A percentile compares a stretch with the other conserved stretches of the same genome.
Evolutionary conservation across 2,888 invertebrate genomes (phyloP).

Genomic region (Zaprionus obscuricornis): DNA sequence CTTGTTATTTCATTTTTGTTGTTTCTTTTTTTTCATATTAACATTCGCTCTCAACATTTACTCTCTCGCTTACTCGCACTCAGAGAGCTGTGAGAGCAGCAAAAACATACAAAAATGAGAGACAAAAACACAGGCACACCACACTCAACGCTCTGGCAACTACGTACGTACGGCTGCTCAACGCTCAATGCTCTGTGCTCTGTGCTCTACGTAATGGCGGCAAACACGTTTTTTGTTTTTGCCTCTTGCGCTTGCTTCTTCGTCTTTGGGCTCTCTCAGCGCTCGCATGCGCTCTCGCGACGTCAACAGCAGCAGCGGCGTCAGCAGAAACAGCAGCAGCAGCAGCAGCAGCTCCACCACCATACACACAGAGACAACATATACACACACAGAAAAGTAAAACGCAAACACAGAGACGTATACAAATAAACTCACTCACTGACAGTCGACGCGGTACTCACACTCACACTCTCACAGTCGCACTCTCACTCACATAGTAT

Average conservation of each 20-base stretch:
- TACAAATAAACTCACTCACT: slow-evolving; percentile 32
- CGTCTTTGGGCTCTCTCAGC: slow-evolving; percentile 64
- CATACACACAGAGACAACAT: slow-evolving; percentile 19
- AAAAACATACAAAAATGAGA: too few relatives aligned
- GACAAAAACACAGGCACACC: background rate
- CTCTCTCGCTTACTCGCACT: slow-evolving; percentile 35
- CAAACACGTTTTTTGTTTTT: slow-evolving; percentile 76
- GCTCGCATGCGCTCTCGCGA: slow-evolving; percentile 71
- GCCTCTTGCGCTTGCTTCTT: slow-evolving; percentile 67
- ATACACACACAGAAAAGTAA: slow-evolving; percentile 8
- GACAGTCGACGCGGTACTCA: slow-evolving; percentile 28
- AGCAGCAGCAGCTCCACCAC: slow-evolving; percentile 45
- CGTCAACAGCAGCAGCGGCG: slow-evolving; percentile 16
- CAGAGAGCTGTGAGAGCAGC: slow-evolving; percentile 16
- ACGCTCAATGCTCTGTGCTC: too few relatives aligned
- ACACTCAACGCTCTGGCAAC: slow-evolving; percentile 11
- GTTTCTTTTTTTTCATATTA: slow-evolving; percentile 1
- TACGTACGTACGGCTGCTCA: too few relatives aligned
- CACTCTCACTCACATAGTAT: slow-evolving; percentile 13
- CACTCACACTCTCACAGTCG: slow-evolving; percentile 10
- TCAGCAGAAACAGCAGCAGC: slow-evolving; percentile 11
- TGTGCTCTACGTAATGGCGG: slow-evolving; percentile 74
- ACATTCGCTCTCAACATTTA: too few relatives aligned
- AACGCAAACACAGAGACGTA: slow-evolving; percentile 26
- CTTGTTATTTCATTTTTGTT: slow-evolving; percentile 16